Evolutionary conservation across 2,113 vertebrate species (phyloP).

Genomic region (Lepus timidus): DNA sequence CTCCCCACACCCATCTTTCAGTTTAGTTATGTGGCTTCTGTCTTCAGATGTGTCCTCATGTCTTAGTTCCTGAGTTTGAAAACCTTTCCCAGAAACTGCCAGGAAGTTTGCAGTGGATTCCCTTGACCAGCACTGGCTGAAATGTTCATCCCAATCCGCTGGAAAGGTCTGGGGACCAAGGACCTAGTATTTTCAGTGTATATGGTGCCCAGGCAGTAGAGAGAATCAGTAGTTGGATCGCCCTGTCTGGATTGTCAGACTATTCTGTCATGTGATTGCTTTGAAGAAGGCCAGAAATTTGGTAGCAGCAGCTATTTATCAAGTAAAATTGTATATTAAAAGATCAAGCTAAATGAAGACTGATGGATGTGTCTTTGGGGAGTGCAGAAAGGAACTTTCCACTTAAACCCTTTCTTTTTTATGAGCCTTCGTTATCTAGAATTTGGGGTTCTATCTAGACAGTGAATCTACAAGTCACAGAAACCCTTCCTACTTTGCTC

Average conservation of each 20-base stretch:
- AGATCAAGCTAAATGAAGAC: slow-evolving; percentile 6
- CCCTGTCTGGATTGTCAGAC: background rate
- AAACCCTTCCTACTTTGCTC: background rate
- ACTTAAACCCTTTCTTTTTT: background rate
- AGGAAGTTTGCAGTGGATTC: background rate
- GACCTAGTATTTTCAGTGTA: background rate
- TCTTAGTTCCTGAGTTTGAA: background rate
- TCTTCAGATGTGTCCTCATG: background rate
- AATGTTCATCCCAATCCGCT: background rate
- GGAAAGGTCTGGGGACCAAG: background rate
- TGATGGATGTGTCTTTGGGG: background rate
- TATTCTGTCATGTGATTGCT: background rate
- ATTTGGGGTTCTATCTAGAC: background rate
- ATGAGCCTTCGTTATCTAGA: background rate
- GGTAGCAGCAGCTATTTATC: background rate
- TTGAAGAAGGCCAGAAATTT: background rate
- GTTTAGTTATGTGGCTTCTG: background rate
- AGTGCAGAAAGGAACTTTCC: background rate
- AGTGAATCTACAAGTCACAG: background rate
- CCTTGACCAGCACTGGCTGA: background rate
- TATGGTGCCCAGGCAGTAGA: background rate
- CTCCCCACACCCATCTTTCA: too few relatives aligned
- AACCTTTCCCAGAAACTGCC: background rate
- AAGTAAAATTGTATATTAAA: background rate
- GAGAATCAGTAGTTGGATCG: background rate